A percentile compares a stretch with the other conserved stretches of the same genome.
phyloP scores from a whole-genome alignment of 2,797 vertebrate genomes.

The Myotis daubentonii region DNA sequence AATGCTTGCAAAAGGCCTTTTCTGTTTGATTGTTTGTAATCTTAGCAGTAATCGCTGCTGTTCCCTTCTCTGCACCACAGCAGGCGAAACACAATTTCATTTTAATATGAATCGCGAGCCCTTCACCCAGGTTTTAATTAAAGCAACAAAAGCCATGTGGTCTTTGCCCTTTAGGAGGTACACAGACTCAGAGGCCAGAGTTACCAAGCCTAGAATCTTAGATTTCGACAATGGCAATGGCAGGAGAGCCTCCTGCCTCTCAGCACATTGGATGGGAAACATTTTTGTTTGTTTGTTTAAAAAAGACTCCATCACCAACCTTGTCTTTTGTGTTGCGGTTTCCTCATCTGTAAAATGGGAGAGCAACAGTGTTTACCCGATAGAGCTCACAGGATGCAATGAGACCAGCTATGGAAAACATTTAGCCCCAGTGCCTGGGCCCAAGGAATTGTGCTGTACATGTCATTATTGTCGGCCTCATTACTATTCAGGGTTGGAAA shows the following conservation, averaged over 20 bases:
- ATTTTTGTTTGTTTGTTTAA: background rate
- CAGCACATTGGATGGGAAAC: background rate
- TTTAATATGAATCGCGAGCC: slow-evolving; percentile 80
- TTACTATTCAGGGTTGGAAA: background rate
- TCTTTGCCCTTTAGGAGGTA: slow-evolving; percentile 85
- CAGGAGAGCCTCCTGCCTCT: slow-evolving; percentile 45
- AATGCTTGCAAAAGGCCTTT: slow-evolving; percentile 87
- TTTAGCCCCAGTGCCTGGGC: background rate
- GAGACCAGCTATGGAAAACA: background rate
- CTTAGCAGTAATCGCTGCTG: slow-evolving; percentile 85
- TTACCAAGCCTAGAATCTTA: background rate
- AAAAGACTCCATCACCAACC: background rate
- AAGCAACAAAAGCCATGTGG: slow-evolving; percentile 85
- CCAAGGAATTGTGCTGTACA: background rate
- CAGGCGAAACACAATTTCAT: slow-evolving; percentile 84
- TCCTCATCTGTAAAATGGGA: background rate
- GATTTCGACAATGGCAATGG: slow-evolving; percentile 14
- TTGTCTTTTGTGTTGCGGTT: background rate
- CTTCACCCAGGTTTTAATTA: slow-evolving; percentile 87
- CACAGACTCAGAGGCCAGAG: slow-evolving; percentile 75
- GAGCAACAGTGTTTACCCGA: background rate
- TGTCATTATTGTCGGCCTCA: background rate
- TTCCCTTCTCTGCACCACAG: slow-evolving; percentile 80
- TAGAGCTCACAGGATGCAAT: background rate
- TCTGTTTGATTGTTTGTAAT: slow-evolving; percentile 87